Evolutionary conservation across 2,888 invertebrate genomes (phyloP), one percentile per base, ranked within the genome.

Genomic region (Dasypogon diadema): DNA sequence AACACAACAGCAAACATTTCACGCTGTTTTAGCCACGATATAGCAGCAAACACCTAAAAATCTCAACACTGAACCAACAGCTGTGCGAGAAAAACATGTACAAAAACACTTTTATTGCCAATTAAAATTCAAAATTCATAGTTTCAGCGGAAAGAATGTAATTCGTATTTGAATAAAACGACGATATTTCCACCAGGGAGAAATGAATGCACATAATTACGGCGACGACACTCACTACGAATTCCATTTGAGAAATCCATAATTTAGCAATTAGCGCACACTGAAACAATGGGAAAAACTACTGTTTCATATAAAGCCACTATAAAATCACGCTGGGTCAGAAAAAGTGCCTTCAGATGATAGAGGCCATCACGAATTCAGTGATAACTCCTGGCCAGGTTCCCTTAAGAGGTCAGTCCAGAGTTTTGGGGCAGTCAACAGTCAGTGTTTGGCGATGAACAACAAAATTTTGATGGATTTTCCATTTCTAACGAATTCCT

Each of bases 231-330:
- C 48, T 48, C 63, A 26, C 60, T 21, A 60, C 14, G 60, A 34
- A 14, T 34, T 6, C 14, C 14, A n/a, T 22, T 14, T 48, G 4
- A 12, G 48, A 48, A 48, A 48, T 48, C 48, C 48, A 48, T 48
- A 14, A 14, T 16, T 48, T 48, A 48, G 48, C 48, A 48, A 48
- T 48, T 16, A 48, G 12, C 16, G 48, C 12, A 34, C 60, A 34
- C 21, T 60, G n/a, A 37, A 60, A 60, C 37, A 60, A 60, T 60
- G 37, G 12, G 42, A 60, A 42, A 60, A 60, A 60, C 60, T 60
- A 60, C 60, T 60, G 60, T 60, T 60, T 60, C 60, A 37, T 60
- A 60, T 60, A 60, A 60, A 60, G 37, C 21, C 37, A 30, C 60
- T 18, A 60, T 60, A 60, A 60, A 60, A 42, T 16, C 37, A 60